Base-by-base conservation (phyloP, 2,888 invertebrate genomes). In the Stomorhina lunata region DNA sequence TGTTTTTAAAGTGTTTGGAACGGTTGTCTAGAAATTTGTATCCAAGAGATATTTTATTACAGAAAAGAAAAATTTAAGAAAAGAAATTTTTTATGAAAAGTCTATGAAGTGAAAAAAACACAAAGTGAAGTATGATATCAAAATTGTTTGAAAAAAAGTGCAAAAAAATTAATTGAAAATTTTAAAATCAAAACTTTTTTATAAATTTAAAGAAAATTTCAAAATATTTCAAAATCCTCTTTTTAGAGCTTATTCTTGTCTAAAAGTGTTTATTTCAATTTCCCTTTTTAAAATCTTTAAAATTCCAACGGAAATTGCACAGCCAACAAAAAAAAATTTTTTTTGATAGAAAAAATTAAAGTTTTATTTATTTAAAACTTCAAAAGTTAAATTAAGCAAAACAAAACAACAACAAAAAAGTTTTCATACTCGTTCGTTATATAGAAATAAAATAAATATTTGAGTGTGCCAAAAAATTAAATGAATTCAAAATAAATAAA, bases 11-110 rank as follows among this genome's bases (percentile, higher is more conserved):
- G 22, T 29, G 9, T 40, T 29, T 37, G 29, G 71, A n/a, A 68
- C 43, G 53, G 65, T 43, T 68, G 80, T 68, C 75, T 75, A 76
- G 34, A 20, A 53, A 55, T 78, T n/a, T 81, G 77, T 78, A 81
- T 68, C 72, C 61, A 73, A 77, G 59, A 69, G 77, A 72, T 77
- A 77, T 75, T 80, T 65, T 12, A 34, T 37, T 65, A 65, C 63
- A 55, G 2, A 17, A 69, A 40, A 50, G 29, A 65, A 65, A 15
- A n/a, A n/a, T n/a, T n/a, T n/a, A 50, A 53, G 2, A 55, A 69
- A 5, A 32, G 55, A 17, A 63, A 61, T 34, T 25, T 12, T 15
- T 2, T n/a, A 20, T 43, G 57, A 66, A 57, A 22, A 15, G 40
- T 50, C 27, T 25, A 63, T 4, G 43, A 66, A 68, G 45, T 29